Conservation (phyloP, 2,888 invertebrate species). For the Orgyia antiqua region DNA sequence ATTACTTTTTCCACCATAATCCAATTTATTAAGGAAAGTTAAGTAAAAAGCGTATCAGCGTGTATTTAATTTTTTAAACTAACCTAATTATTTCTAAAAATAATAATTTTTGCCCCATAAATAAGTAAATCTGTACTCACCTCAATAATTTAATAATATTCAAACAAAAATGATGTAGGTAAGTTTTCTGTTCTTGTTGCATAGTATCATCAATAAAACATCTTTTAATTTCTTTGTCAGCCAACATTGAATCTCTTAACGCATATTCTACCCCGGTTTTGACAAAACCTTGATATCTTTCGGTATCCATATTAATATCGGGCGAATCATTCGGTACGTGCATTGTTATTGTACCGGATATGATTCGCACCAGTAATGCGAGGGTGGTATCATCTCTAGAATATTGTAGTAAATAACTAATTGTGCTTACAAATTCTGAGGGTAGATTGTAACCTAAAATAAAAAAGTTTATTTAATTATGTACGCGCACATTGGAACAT, state of each 20-base stretch:
- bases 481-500: too few species aligned
- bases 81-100: too few species aligned
- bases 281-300: conserved; percentile 55
- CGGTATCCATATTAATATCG: conserved; percentile 53
- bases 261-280: conserved; percentile 64
- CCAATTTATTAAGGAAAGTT: too few species aligned
- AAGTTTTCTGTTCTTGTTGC: conserved; percentile 58
- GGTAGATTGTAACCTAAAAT: conserved; percentile 78
- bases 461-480: not conserved
- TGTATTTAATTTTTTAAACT: too few species aligned
- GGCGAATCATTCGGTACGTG: conserved; percentile 55
- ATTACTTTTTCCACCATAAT: too few species aligned
- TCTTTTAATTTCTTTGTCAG: conserved; percentile 56
- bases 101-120: too few species aligned
- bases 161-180: conserved; percentile 59
- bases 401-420: conserved; percentile 79
- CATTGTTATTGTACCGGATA: conserved; percentile 78
- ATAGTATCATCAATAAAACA: conserved; percentile 45
- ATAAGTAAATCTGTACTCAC: too few species aligned
- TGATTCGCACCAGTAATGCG: conserved; percentile 79
- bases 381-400: conserved; percentile 78
- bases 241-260: conserved; percentile 53
- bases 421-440: conserved; percentile 79
- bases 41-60: too few species aligned
- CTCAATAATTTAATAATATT: conserved; percentile 63